Conservation (phyloP, 2,888 invertebrate species). For the Pegoplata infirma region DNA sequence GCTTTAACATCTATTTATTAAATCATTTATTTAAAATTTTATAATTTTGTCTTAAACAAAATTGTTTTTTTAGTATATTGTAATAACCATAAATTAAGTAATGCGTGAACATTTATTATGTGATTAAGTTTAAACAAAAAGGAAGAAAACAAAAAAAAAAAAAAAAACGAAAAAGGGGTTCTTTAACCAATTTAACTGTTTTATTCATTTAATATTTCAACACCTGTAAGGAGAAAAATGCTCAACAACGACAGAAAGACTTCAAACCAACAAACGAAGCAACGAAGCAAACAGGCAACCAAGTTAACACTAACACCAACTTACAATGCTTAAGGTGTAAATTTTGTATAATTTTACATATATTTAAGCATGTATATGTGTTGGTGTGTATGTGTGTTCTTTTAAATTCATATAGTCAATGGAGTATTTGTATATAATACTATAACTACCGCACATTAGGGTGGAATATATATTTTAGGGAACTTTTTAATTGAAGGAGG, state of each 20-base stretch:
- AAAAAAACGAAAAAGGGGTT: slow-evolving; percentile 1
- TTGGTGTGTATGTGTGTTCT: background rate
- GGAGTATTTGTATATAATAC: slow-evolving; percentile 18
- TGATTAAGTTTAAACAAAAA: slow-evolving; percentile 72
- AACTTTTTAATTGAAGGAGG: too few relatives aligned
- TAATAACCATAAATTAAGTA: slow-evolving; percentile 71
- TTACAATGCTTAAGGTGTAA: slow-evolving; percentile 28
- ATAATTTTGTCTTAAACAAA: background rate
- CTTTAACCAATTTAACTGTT: background rate
- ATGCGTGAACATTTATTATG: slow-evolving; percentile 75
- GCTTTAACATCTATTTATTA: too few relatives aligned
- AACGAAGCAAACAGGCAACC: slow-evolving; percentile 11
- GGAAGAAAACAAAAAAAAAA: background rate
- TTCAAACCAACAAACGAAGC: slow-evolving; percentile 26
- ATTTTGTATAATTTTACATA: slow-evolving; percentile 34
- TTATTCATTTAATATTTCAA: slow-evolving; percentile 47
- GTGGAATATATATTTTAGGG: too few relatives aligned
- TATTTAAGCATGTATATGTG: background rate
- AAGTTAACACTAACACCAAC: slow-evolving; percentile 17
- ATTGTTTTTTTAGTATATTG: slow-evolving; percentile 9
- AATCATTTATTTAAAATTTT: background rate
- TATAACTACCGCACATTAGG: background rate
- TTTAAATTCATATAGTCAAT: background rate
- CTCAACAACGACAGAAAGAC: slow-evolving; percentile 6
- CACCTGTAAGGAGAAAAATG: slow-evolving; percentile 22